Evolutionary conservation across 2,113 vertebrate species (phyloP).

Genomic region (Urocynchramus pylzowi): DNA sequence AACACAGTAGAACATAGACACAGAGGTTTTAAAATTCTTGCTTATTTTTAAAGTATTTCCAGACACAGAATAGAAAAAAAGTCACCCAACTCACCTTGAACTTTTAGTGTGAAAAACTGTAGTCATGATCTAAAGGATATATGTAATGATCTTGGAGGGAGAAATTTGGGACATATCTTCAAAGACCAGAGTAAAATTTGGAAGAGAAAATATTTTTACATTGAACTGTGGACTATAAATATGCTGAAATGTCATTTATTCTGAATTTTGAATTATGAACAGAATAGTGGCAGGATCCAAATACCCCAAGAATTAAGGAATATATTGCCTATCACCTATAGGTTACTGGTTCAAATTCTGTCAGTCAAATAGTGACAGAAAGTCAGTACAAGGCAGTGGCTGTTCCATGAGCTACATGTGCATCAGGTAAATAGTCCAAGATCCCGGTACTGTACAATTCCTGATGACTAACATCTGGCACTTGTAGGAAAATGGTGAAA

Average conservation of each 20-base stretch:
- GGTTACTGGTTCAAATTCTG: constrained; percentile 22
- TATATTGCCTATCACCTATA: constrained; percentile 17
- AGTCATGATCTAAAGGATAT: not conserved
- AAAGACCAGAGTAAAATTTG: not conserved
- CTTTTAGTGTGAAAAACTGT: not conserved
- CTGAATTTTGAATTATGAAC: not conserved
- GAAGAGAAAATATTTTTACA: not conserved
- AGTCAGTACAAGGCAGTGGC: not conserved
- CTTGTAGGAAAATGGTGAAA: not conserved
- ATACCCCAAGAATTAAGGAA: not conserved
- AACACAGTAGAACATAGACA: not conserved
- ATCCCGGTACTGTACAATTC: not conserved
- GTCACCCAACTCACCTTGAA: not conserved
- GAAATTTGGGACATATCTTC: not conserved
- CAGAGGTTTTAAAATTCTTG: not conserved
- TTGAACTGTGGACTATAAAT: not conserved
- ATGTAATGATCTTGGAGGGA: not conserved
- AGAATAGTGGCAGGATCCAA: not conserved
- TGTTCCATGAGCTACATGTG: not conserved
- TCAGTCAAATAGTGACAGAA: constrained; percentile 1
- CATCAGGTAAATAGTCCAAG: not conserved
- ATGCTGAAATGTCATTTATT: not conserved
- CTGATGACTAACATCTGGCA: constrained; percentile 21
- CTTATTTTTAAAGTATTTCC: not conserved
- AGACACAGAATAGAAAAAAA: not conserved